phyloP scores from a whole-genome alignment of 2,888 invertebrate genomes.

The Plebejus anna region DNA sequence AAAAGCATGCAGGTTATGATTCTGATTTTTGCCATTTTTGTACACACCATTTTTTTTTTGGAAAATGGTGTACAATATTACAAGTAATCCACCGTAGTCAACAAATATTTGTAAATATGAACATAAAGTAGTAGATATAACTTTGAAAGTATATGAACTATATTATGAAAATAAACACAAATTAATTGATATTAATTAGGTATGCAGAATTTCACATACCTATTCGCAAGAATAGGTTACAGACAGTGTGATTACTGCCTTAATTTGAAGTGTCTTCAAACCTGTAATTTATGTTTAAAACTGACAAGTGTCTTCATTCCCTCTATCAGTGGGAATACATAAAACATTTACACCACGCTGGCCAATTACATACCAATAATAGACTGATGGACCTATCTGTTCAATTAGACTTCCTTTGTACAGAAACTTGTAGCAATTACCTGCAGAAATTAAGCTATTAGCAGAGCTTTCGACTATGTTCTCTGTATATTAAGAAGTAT shows the following conservation, averaged over 20 bases:
- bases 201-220: too few relatives aligned
- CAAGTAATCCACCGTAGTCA: too few relatives aligned
- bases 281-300: conserved; percentile 33
- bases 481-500: background rate
- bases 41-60: too few relatives aligned
- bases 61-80: too few relatives aligned
- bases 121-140: too few relatives aligned
- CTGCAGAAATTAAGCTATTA: background rate
- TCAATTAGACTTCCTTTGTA: conserved; percentile 3
- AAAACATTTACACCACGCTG: conserved; percentile 3
- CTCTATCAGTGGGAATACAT: conserved; percentile 4
- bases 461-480: background rate
- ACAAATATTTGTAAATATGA: too few relatives aligned
- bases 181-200: too few relatives aligned
- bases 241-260: conserved; percentile 29
- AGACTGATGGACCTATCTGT: background rate
- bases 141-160: too few relatives aligned
- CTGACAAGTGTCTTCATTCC: conserved; percentile 16
- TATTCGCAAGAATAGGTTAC: background rate
- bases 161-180: too few relatives aligned
- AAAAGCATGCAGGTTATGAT: too few relatives aligned
- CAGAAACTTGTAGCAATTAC: background rate
- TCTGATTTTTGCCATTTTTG: too few relatives aligned
- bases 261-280: conserved; percentile 29
- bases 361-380: background rate